Evolutionary conservation across 2,797 vertebrate genomes (phyloP).

Genomic region (Neosalanx taihuensis): DNA sequence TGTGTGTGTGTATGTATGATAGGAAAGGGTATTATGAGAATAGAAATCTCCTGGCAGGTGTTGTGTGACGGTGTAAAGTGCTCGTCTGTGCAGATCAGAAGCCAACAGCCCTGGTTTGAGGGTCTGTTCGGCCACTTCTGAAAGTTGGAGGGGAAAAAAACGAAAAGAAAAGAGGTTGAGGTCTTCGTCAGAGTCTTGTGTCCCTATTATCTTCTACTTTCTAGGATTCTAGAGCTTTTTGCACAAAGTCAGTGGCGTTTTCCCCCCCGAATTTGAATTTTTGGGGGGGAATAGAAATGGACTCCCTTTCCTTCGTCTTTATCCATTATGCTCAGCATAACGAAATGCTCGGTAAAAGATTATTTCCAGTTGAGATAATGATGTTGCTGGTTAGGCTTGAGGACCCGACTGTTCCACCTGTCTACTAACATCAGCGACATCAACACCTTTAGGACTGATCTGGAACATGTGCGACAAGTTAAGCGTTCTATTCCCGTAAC

Average conservation of each 20-base stretch:
- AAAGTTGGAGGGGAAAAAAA: slow-evolving; percentile 28
- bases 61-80: no score
- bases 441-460: slow-evolving; percentile 30
- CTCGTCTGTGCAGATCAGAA: no score
- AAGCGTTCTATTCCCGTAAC: slow-evolving; percentile 18
- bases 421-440: slow-evolving; percentile 25
- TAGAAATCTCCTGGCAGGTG: no score
- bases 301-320: slow-evolving; percentile 30
- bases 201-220: slow-evolving; percentile 30
- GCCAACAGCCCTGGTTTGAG: no score
- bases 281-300: slow-evolving; percentile 18
- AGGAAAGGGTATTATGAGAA: slow-evolving; percentile 42
- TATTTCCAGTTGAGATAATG: slow-evolving; percentile 28
- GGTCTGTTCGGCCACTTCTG: no score
- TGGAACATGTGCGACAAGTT: slow-evolving; percentile 29
- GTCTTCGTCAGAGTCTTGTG: slow-evolving; percentile 41
- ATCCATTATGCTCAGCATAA: background rate
- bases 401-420: slow-evolving; percentile 49
- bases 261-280: slow-evolving; percentile 40
- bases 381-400: slow-evolving; percentile 34
- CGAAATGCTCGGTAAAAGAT: slow-evolving; percentile 26
- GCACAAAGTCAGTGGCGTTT: slow-evolving; percentile 55
- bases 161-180: slow-evolving; percentile 39
- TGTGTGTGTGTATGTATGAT: slow-evolving; percentile 45
- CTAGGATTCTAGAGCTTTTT: slow-evolving; percentile 61